These are phyloP conservation scores for Amblyjoppa proteus DNA, from an alignment of 2,888 invertebrate genomes.

Conservation along the genomic window DNA sequence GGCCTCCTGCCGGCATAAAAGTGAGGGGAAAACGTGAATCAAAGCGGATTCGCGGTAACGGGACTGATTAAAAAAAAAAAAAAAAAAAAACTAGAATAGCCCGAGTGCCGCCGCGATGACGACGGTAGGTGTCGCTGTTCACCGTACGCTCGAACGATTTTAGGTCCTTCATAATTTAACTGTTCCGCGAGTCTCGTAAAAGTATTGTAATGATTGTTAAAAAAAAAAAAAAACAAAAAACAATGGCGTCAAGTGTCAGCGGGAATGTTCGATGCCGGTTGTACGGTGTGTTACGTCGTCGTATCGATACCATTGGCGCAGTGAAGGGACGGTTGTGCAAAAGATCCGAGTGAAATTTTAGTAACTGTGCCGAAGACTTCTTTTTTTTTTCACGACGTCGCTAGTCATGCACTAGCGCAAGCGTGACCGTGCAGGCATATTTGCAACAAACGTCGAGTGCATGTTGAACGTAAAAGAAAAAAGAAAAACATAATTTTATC, in stretches of 20 bases:
- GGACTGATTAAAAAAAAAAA: neutral
- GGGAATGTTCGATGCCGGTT: neutral
- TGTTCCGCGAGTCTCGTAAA: neutral
- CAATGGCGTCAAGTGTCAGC: neutral
- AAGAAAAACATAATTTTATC: neutral
- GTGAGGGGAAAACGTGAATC: constrained; percentile 10
- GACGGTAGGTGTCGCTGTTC: neutral
- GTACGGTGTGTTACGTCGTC: neutral
- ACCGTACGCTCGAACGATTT: constrained; percentile 1
- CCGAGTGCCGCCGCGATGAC: constrained; percentile 11
- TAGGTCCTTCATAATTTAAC: neutral
- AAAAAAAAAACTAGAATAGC: neutral
- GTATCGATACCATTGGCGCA: constrained; percentile 20
- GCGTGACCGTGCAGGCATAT: constrained; percentile 30
- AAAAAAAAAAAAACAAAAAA: neutral
- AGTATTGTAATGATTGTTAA: neutral
- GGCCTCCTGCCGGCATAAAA: neutral
- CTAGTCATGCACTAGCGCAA: constrained; percentile 49
- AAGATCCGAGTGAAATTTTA: constrained; percentile 57
- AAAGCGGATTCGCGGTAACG: constrained; percentile 4
- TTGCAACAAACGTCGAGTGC: neutral
- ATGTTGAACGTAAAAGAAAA: neutral
- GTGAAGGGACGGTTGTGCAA: constrained; percentile 50
- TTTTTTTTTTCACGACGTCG: constrained; percentile 13
- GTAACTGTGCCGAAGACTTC: constrained; percentile 47